Conservation (phyloP, 2,888 invertebrate genomes). For the Orgyia antiqua region DNA sequence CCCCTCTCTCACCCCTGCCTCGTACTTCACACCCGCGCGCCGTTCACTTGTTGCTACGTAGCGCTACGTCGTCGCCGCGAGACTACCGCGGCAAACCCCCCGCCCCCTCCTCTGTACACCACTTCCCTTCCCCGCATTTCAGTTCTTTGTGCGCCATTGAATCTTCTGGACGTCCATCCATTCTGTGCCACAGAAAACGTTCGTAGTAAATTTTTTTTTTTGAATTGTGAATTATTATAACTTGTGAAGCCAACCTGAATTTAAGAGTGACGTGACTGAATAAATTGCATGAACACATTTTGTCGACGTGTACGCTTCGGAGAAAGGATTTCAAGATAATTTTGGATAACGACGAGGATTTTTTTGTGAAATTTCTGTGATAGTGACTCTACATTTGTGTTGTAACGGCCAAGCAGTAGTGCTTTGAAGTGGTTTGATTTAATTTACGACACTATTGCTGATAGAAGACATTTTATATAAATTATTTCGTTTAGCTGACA, state of each 20-base stretch:
- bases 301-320: slow-evolving; percentile 46
- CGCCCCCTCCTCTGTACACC: slow-evolving; percentile 43
- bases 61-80: slow-evolving; percentile 61
- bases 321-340: slow-evolving; percentile 31
- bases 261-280: slow-evolving; percentile 53
- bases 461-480: slow-evolving; percentile 8
- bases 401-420: slow-evolving; percentile 22
- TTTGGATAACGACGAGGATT: slow-evolving; percentile 22
- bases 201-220: slow-evolving; percentile 47
- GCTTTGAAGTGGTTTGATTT: slow-evolving; percentile 32
- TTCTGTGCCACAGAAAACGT: slow-evolving; percentile 43
- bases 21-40: slow-evolving; percentile 49
- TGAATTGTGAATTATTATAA: slow-evolving; percentile 35
- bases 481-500: slow-evolving; percentile 7
- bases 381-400: slow-evolving; percentile 38
- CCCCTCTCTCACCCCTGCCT: slow-evolving; percentile 38
- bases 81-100: slow-evolving; percentile 56
- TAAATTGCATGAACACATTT: slow-evolving; percentile 38
- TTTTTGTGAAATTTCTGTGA: slow-evolving; percentile 45
- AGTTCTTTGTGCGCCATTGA: slow-evolving; percentile 74
- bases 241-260: slow-evolving; percentile 49
- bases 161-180: slow-evolving; percentile 60
- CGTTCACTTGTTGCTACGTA: slow-evolving; percentile 76
- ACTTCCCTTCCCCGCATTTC: slow-evolving; percentile 64
- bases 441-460: slow-evolving; percentile 24